phyloP scores from a whole-genome alignment of 1,140 invertebrate species.

The Drosophila seguyi region DNA sequence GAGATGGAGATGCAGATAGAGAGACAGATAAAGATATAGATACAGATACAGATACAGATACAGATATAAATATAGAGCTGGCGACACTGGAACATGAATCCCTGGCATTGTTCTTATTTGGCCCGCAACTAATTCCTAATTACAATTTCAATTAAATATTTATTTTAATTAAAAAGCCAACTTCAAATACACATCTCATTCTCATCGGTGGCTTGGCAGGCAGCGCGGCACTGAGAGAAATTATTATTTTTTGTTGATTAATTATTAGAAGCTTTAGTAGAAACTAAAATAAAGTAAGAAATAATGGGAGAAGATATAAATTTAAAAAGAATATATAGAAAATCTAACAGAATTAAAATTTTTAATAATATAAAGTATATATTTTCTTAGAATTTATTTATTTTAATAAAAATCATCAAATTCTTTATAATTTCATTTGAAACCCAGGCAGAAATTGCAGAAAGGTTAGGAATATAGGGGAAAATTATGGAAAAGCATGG shows the following conservation, averaged over 20 bases:
- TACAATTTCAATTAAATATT: constrained; percentile 83
- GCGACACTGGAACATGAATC: background rate
- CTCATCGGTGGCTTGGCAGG: constrained; percentile 36
- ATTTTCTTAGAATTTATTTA: too few species aligned
- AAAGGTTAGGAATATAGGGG: too few species aligned
- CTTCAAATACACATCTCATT: constrained; percentile 70
- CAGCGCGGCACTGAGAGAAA: constrained; percentile 10
- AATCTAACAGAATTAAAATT: too few species aligned
- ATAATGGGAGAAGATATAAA: too few species aligned
- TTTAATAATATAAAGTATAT: too few species aligned
- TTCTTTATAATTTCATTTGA: too few species aligned
- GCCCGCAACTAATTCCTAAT: constrained; percentile 78
- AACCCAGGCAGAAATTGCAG: too few species aligned
- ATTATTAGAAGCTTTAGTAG: background rate
- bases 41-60: background rate
- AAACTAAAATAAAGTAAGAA: background rate
- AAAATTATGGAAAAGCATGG: too few species aligned
- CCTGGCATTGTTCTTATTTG: constrained; percentile 32
- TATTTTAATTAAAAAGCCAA: constrained; percentile 83
- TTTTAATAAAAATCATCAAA: too few species aligned
- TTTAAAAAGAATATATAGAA: too few species aligned
- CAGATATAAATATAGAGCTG: background rate
- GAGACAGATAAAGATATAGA: background rate
- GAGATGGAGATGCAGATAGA: background rate
- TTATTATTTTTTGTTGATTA: background rate